Percentiles rank a stretch among this genome's conserved stretches.
These are phyloP conservation scores for Folsomia candida DNA, from an alignment of 2,888 invertebrate genomes.

Conservation along the genomic window DNA sequence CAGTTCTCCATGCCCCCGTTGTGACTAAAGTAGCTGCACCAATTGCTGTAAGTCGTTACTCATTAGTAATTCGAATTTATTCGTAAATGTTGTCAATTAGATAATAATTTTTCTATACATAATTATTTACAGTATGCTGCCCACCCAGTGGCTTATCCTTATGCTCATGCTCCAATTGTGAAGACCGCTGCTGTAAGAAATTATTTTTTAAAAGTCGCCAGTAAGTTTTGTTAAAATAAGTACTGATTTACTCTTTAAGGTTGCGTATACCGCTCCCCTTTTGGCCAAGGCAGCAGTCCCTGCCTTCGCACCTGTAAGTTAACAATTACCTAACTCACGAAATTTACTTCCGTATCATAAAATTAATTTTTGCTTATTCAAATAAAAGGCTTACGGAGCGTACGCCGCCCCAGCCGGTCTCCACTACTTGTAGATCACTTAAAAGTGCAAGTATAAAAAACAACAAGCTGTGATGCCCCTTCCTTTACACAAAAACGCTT, in stretches of 20 bases:
- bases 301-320: constrained; percentile 10
- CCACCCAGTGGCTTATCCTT: not conserved
- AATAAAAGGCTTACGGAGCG: constrained; percentile 15
- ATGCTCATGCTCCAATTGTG: too few species aligned
- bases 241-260: too few species aligned
- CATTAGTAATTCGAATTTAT: too few species aligned
- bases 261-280: constrained; percentile 18
- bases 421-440: constrained; percentile 17
- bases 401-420: constrained; percentile 9
- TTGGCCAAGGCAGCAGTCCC: constrained; percentile 15
- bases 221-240: not conserved
- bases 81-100: too few species aligned
- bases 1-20: constrained; percentile 20
- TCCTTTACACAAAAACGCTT: not conserved
- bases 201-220: not conserved
- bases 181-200: not conserved
- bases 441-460: not conserved
- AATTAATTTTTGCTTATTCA: not conserved
- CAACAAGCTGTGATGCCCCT: not conserved
- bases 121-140: constrained; percentile 5
- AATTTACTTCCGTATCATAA: too few species aligned
- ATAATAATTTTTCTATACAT: too few species aligned
- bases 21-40: constrained; percentile 6
- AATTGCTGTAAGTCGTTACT: too few species aligned
- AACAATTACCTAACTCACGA: too few species aligned